Base-by-base conservation (phyloP, 2,888 invertebrate genomes). In the Pseudoips prasinana region DNA sequence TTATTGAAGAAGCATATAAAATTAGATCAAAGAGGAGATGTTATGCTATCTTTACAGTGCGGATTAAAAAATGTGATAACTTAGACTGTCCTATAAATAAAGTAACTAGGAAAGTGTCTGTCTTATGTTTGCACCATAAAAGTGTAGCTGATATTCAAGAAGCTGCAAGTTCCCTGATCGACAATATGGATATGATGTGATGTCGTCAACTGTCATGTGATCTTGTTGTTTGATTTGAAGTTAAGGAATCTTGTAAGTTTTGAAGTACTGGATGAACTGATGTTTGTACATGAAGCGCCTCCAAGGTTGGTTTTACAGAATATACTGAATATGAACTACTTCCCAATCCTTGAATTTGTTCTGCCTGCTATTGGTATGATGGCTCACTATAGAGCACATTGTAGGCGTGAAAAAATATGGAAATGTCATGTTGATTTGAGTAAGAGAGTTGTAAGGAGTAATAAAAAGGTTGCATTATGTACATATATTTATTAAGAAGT, bases 361-460 rank as follows among this genome's bases (percentile, higher is more conserved):
- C 29, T 32, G 32, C 22, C 32, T 29, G 29, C 29, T 19, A 22
- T 39, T 31, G 39, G 33, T 17, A 31, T 25, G 24, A 33, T n/a
- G 22, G 39, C 33, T 23, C 34, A 37, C 37, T 34, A 34, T 36
- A 45, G 29, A 34, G 40, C 37, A 40, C 40, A 45, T 22, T 38
- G 37, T 34, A 37, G 28, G 24, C 29, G 36, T 33, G 30, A 8
- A 36, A 37, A 40, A 33, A 22, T 32, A 28, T 37, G 44, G 37
- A 25, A 44, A 40, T 14, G 5, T 14, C 5, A 14, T 5, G 14
- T 3, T 14, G 14, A 14, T 14, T 14, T 14, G 5, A 14, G 14
- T n/a, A 14, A 14, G 14, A 14, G 14, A 14, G n/a, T n/a, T n/a
- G n/a, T n/a, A n/a, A n/a, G n/a, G n/a, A n/a, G n/a, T n/a, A n/a